These are phyloP conservation scores for Abramis brama DNA, from an alignment of 2,113 vertebrate species.

Conservation along the genomic window DNA sequence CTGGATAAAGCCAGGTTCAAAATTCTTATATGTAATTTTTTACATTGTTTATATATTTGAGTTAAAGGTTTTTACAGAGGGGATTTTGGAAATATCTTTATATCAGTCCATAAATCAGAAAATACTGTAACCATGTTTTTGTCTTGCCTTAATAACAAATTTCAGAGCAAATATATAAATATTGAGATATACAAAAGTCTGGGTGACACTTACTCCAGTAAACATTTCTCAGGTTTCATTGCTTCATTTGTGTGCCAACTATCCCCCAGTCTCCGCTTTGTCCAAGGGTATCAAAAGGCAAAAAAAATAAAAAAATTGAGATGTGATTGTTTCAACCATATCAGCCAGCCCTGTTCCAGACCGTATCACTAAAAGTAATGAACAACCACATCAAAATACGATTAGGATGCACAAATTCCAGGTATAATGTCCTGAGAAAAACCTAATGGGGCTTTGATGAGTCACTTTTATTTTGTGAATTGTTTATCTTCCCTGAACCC, in stretches of 20 bases:
- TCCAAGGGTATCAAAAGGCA: not conserved
- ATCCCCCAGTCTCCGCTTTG: not conserved
- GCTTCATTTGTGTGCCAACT: not conserved
- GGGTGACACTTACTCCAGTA: not conserved
- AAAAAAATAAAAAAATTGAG: not conserved
- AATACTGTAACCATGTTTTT: not conserved
- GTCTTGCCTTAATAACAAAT: not conserved
- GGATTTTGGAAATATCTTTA: not conserved
- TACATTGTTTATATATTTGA: not conserved
- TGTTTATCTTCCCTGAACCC: constrained; percentile 30
- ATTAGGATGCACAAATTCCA: constrained; percentile 37
- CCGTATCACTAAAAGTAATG: constrained; percentile 22
- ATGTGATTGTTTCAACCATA: constrained; percentile 3
- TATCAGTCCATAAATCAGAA: not conserved
- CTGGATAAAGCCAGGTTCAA: not conserved
- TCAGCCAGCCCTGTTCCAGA: not conserved
- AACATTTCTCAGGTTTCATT: not conserved
- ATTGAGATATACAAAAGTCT: not conserved
- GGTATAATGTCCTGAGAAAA: constrained; percentile 28
- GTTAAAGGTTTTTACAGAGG: not conserved
- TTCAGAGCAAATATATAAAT: not conserved
- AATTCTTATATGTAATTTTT: not conserved
- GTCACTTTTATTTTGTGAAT: constrained; percentile 25
- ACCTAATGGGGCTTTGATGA: constrained; percentile 7
- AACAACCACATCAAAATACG: constrained; percentile 11